phyloP scores from a whole-genome alignment of 2,797 vertebrate genomes.

The Triplophysa bombifrons region DNA sequence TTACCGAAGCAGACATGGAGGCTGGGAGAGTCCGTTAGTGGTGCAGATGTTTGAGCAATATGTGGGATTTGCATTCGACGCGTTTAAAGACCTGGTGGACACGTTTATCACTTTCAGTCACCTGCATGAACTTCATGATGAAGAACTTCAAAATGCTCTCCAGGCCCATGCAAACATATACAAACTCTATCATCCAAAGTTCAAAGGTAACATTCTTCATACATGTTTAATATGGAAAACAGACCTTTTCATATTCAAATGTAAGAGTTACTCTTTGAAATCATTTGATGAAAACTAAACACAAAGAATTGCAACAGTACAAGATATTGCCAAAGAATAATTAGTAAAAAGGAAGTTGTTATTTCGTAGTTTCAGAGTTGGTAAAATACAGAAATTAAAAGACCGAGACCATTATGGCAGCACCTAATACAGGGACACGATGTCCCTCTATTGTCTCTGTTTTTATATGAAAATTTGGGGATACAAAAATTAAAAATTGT shows the following conservation, averaged over 20 bases:
- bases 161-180: constrained; percentile 74
- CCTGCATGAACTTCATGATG: constrained; percentile 62
- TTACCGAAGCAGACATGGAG: constrained; percentile 26
- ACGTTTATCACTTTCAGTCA: constrained; percentile 86
- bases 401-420: no score
- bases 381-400: no score
- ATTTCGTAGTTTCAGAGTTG: no score
- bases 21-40: constrained; percentile 59
- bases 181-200: constrained; percentile 65
- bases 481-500: not conserved
- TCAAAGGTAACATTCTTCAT: constrained; percentile 68
- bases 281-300: no score
- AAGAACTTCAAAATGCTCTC: constrained; percentile 65
- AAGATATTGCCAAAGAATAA: no score
- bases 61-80: constrained; percentile 77
- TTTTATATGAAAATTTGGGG: no score
- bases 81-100: constrained; percentile 77
- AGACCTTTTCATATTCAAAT: constrained; percentile 6
- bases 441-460: no score
- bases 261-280: constrained; percentile 30
- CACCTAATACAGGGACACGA: no score
- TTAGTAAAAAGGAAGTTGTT: no score
- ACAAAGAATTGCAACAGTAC: not conserved
- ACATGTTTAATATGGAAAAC: not conserved
- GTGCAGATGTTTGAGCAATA: constrained; percentile 76